A percentile compares a stretch with the other conserved stretches of the same genome.
phyloP scores from a whole-genome alignment of 2,888 invertebrate genomes.

The Andrena haemorrhoa region DNA sequence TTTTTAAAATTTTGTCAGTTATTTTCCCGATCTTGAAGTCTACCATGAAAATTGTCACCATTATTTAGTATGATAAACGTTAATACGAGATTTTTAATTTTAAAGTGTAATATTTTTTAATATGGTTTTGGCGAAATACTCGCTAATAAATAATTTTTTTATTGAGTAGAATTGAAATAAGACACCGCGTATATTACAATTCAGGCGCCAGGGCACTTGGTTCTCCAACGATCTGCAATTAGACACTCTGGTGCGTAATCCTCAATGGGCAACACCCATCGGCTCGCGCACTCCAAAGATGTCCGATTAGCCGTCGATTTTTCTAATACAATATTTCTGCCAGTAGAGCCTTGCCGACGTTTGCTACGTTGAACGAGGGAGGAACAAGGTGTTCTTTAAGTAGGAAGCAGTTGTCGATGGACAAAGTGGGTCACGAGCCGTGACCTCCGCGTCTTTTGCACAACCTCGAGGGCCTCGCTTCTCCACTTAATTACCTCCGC shows the following conservation, averaged over 20 bases:
- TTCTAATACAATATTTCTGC: slow-evolving; percentile 41
- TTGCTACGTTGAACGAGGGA: slow-evolving; percentile 48
- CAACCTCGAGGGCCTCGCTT: slow-evolving; percentile 56
- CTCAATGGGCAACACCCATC: background rate
- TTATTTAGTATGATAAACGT: too few relatives aligned
- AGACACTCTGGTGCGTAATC: background rate
- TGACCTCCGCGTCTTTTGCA: slow-evolving; percentile 71
- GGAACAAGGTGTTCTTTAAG: slow-evolving; percentile 67
- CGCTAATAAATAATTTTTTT: background rate
- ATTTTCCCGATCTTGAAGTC: too few relatives aligned
- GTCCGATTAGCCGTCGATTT: slow-evolving; percentile 44
- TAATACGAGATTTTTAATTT: too few relatives aligned
- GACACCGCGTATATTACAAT: background rate
- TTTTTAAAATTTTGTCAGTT: too few relatives aligned
- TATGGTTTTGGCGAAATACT: background rate
- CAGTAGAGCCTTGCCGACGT: slow-evolving; percentile 39
- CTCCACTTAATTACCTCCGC: slow-evolving; percentile 70
- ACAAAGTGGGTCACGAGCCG: slow-evolving; percentile 76
- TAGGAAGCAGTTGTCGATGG: slow-evolving; percentile 75
- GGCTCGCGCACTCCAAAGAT: background rate
- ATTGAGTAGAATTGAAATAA: background rate
- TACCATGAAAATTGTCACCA: too few relatives aligned
- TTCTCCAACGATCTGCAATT: background rate
- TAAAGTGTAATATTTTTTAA: too few relatives aligned
- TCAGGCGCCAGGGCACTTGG: background rate